Evolutionary conservation across 2,888 invertebrate species (phyloP), one percentile per base, ranked within the genome.

Genomic region (Drosophila mercatorum): DNA sequence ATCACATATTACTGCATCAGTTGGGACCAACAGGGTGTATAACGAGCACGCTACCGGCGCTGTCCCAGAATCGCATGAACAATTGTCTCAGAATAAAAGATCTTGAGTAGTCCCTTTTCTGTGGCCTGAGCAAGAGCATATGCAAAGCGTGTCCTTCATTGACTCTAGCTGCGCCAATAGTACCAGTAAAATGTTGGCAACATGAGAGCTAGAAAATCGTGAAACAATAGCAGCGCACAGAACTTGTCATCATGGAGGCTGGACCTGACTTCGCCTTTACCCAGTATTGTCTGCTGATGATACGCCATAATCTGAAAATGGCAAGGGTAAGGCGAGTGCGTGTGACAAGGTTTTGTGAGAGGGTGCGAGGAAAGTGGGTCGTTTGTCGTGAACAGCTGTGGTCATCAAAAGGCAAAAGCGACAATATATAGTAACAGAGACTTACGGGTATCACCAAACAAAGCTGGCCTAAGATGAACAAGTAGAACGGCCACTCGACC

Each of bases 51-150:
- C 65, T 82, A 69, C 28, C 67, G 51, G 90, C 80, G 73, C 47
- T 47, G 91, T 90, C n/a, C 90, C 90, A 92, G 83, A 93, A 65
- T 94, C 95, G 88, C 92, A 92, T 90, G 93, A 31, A 62, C 12
- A n/a, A 57, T 17, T 88, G 88, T 63, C 53, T 81, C 56, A 57
- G 41, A 61, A 17, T 44, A 34, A 72, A 57, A 26, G 14, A 55
- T 40, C 36, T 80, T 59, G 46, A 68, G 46, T 83, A 59, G 49
- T 17, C 36, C 8, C 22, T 47, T 22, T 17, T 49, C 17, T 36
- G 53, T 36, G 53, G 26, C 31, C 44, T n/a, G 17, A 14, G 49
- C 38, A 31, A 5, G 47, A 26, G 43, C 38, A 51, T 36, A 41
- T 57, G 46, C 58, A 41, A 67, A 75, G 61, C 68, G 61, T 63